A percentile compares a stretch with the other conserved stretches of the same genome.
Evolutionary conservation across 2,113 vertebrate genomes (phyloP).

Genomic region (Epinephelus fuscoguttatus): DNA sequence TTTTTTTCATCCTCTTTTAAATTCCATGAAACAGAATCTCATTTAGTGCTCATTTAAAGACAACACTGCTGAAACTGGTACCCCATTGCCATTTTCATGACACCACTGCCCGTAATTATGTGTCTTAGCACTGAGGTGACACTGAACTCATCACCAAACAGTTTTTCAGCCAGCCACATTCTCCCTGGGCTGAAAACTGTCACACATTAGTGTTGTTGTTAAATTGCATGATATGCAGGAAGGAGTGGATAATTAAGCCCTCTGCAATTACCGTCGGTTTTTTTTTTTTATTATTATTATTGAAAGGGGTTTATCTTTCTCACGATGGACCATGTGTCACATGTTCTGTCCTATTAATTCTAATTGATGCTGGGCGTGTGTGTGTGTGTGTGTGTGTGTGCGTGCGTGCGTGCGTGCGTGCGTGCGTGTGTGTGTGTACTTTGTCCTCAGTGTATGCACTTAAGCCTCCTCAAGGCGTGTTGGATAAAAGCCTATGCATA

Average conservation of each 20-base stretch:
- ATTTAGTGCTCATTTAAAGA: conserved; percentile 35
- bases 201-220: conserved; percentile 25
- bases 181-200: conserved; percentile 17
- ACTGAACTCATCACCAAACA: conserved; percentile 32
- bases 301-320: conserved; percentile 28
- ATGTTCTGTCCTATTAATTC: conserved; percentile 36
- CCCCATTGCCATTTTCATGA: conserved; percentile 3
- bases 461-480: conserved; percentile 69
- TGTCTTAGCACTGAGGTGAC: conserved; percentile 24
- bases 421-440: neutral
- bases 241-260: conserved; percentile 48
- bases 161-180: conserved; percentile 11
- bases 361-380: conserved; percentile 20
- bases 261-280: conserved; percentile 17
- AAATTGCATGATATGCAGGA: conserved; percentile 13
- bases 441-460: conserved; percentile 59
- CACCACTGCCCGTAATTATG: conserved; percentile 25
- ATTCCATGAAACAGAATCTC: conserved; percentile 27
- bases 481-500: conserved; percentile 74
- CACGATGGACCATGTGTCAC: conserved; percentile 9
- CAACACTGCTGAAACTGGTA: conserved; percentile 20
- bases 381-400: neutral
- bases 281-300: conserved; percentile 18
- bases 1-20: conserved; percentile 6
- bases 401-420: neutral